Evolutionary conservation across 2,888 invertebrate genomes (phyloP).

Genomic region (Euplexia lucipara): DNA sequence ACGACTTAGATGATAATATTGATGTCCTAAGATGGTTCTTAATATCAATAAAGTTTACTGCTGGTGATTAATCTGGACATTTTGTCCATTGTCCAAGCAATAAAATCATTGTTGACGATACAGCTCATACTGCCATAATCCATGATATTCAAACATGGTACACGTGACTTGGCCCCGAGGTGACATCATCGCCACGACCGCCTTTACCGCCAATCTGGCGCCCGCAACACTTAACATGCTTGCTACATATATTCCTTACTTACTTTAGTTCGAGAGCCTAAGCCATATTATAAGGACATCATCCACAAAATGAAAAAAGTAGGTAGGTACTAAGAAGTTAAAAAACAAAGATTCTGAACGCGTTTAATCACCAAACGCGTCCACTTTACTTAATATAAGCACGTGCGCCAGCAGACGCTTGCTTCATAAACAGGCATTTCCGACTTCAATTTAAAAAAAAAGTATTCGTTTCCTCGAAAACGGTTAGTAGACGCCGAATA

Average conservation of each 20-base stretch:
- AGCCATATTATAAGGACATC: constrained; percentile 30
- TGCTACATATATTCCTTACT: constrained; percentile 58
- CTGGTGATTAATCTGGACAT: constrained; percentile 44
- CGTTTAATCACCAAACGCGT: background rate
- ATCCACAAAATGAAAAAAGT: constrained; percentile 4
- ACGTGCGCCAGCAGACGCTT: constrained; percentile 13
- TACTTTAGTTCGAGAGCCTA: constrained; percentile 27
- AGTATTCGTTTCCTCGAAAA: constrained; percentile 44
- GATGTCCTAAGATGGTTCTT: constrained; percentile 30
- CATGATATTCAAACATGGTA: constrained; percentile 62
- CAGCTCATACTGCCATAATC: constrained; percentile 62
- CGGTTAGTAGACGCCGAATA: constrained; percentile 40
- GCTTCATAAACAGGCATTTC: constrained; percentile 38
- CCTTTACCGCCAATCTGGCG: constrained; percentile 69
- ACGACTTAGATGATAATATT: constrained; percentile 17
- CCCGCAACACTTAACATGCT: constrained; percentile 66
- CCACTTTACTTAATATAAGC: too few relatives aligned
- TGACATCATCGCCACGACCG: constrained; percentile 72
- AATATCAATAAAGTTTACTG: constrained; percentile 46
- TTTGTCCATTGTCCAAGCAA: constrained; percentile 51
- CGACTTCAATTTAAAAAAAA: constrained; percentile 37
- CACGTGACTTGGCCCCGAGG: constrained; percentile 67
- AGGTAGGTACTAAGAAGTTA: background rate
- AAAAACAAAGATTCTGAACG: background rate
- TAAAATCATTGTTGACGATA: constrained; percentile 58